Conservation (phyloP, 1,140 invertebrate genomes). For the Drosophila fuyamai region DNA sequence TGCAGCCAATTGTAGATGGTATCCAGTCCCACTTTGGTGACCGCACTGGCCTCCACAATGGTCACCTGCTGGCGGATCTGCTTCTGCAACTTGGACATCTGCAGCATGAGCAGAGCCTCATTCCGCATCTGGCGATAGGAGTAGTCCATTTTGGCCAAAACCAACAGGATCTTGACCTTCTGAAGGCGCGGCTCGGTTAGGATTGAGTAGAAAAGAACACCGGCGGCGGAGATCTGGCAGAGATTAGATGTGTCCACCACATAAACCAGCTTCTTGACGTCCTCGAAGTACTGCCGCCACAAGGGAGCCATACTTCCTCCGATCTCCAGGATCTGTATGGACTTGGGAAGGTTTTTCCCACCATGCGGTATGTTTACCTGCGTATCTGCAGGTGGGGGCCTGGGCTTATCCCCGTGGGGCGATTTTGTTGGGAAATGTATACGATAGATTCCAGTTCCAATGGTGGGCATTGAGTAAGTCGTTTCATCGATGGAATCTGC, state of each 20-base stretch:
- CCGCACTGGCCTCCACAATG: conserved; percentile 90
- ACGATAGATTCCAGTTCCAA: conserved; percentile 90
- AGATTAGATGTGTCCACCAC: conserved; percentile 92
- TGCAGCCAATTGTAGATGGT: conserved; percentile 88
- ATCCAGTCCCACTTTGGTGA: conserved; percentile 89
- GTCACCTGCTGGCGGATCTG: conserved; percentile 88
- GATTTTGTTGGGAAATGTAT: conserved; percentile 86
- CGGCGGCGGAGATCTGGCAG: conserved; percentile 92
- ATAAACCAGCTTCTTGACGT: conserved; percentile 90
- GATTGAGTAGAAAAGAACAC: conserved; percentile 90
- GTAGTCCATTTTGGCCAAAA: conserved; percentile 92
- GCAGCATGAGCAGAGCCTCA: conserved; percentile 91
- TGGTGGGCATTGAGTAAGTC: conserved; percentile 90
- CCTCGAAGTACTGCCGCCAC: conserved; percentile 89
- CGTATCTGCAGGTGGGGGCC: conserved; percentile 47
- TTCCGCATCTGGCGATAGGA: conserved; percentile 93
- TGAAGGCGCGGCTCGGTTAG: conserved; percentile 89
- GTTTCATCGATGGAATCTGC: conserved; percentile 89
- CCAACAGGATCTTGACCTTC: conserved; percentile 89
- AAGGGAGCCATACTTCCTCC: conserved; percentile 92
- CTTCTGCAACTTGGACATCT: conserved; percentile 88
- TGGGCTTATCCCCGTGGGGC: conserved; percentile 72
- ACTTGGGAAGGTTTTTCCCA: conserved; percentile 80
- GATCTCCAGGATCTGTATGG: conserved; percentile 87
- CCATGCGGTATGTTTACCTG: conserved; percentile 9